These are phyloP conservation scores for Trichogramma evanescens DNA, from an alignment of 2,888 invertebrate genomes.

Conservation along the genomic window DNA sequence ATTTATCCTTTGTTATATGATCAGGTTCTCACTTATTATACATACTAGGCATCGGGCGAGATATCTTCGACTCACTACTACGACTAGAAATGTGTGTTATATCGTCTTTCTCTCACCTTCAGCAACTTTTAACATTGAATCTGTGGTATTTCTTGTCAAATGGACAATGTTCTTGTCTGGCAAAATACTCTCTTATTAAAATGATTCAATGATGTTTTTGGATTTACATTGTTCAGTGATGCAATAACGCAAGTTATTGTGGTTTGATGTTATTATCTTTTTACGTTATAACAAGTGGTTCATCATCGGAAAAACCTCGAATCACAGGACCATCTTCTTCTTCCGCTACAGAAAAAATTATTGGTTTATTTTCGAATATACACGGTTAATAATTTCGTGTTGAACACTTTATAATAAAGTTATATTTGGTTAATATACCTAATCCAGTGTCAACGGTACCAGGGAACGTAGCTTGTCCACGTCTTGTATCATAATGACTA, in stretches of 20 bases:
- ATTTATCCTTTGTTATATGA: constrained; percentile 1
- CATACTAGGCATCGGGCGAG: constrained; percentile 21
- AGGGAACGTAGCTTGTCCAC: constrained; percentile 79
- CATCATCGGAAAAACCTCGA: constrained; percentile 87
- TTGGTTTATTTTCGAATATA: background rate
- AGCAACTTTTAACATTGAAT: constrained; percentile 21
- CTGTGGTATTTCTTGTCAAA: background rate
- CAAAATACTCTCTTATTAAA: too few species aligned
- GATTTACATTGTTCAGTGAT: too few species aligned
- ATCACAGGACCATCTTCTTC: constrained; percentile 85
- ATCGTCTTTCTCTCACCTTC: constrained; percentile 17
- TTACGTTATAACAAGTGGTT: constrained; percentile 86
- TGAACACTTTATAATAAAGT: background rate
- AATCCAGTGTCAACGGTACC: constrained; percentile 56
- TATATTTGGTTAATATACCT: constrained; percentile 48
- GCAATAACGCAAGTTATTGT: too few species aligned
- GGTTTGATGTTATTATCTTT: constrained; percentile 9
- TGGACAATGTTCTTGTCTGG: too few species aligned
- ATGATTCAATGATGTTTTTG: too few species aligned
- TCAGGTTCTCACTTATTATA: background rate
- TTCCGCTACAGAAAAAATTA: constrained; percentile 49
- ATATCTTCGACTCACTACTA: constrained; percentile 20
- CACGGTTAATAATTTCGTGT: background rate
- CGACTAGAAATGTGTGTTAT: constrained; percentile 21
- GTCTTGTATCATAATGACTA: constrained; percentile 78